These are phyloP conservation scores for Acyrthosiphon pisum DNA, from an alignment of 1,140 invertebrate species.

Conservation along the genomic window DNA sequence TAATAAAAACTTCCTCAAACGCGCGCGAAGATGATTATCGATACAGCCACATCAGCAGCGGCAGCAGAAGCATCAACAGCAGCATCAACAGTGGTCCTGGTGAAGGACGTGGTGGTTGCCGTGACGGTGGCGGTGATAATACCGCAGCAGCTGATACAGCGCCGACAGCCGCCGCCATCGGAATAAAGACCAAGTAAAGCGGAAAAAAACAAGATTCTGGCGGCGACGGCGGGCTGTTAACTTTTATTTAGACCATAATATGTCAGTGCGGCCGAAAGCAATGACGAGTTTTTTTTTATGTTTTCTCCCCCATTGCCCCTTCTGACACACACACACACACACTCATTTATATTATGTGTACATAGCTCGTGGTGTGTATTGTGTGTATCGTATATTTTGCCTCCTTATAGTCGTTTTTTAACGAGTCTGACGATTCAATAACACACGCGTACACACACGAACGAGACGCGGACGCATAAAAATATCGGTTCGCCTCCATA, in stretches of 20 bases:
- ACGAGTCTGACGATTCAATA: constrained; percentile 46
- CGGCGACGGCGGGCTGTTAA: constrained; percentile 28
- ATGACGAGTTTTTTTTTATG: constrained; percentile 32
- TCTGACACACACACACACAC: too few species aligned
- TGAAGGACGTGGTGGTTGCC: neutral
- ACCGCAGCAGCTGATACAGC: neutral
- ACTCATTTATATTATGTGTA: neutral
- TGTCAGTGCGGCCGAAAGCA: constrained; percentile 34
- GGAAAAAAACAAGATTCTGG: constrained; percentile 6
- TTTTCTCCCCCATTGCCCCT: constrained; percentile 6
- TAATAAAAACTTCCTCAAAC: constrained; percentile 35
- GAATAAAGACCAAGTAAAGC: too few species aligned
- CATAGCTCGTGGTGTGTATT: neutral
- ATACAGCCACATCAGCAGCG: neutral
- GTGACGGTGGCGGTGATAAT: neutral
- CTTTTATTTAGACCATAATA: constrained; percentile 45
- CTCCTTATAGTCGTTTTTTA: constrained; percentile 40
- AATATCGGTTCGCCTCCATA: constrained; percentile 24
- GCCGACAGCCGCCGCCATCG: neutral
- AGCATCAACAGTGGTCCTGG: neutral
- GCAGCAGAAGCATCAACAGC: neutral
- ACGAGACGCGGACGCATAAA: neutral
- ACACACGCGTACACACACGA: neutral
- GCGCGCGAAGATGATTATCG: constrained; percentile 48
- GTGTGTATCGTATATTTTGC: neutral